Conservation (phyloP, 1,140 invertebrate genomes). For the Drosophila kanapiae region DNA sequence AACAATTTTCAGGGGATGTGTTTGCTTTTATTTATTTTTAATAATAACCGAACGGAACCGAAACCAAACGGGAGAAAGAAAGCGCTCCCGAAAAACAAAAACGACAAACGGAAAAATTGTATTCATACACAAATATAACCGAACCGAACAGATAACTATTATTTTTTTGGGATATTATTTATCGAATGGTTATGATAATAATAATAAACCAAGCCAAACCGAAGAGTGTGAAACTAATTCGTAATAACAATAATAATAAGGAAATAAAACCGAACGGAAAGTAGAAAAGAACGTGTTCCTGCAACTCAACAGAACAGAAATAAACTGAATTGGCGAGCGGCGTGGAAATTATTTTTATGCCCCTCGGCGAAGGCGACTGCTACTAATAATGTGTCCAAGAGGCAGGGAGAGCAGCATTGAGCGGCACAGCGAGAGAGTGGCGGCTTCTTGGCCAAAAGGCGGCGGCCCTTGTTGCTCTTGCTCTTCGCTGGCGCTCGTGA, state of each 20-base stretch:
- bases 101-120: constrained; percentile 38
- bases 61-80: constrained; percentile 23
- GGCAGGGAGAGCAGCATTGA: constrained; percentile 13
- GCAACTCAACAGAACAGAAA: constrained; percentile 85
- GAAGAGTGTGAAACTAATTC: constrained; percentile 63
- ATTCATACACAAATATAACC: constrained; percentile 35
- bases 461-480: constrained; percentile 15
- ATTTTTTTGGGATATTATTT: constrained; percentile 26
- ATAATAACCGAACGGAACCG: constrained; percentile 53
- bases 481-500: constrained; percentile 15
- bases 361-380: constrained; percentile 37
- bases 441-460: constrained; percentile 39
- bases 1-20: constrained; percentile 62
- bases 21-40: constrained; percentile 44
- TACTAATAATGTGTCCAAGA: constrained; percentile 29
- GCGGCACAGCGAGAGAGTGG: constrained; percentile 17
- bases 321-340: constrained; percentile 81
- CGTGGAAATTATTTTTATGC: constrained; percentile 81
- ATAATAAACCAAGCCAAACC: constrained; percentile 57
- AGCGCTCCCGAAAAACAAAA: constrained; percentile 42
- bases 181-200: constrained; percentile 30
- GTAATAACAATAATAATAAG: constrained; percentile 74
- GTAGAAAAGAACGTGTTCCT: constrained; percentile 85
- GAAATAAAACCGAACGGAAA: constrained; percentile 85
- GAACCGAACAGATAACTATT: constrained; percentile 30